Base-by-base conservation (phyloP, 2,888 invertebrate species). In the Aquatica leii region DNA sequence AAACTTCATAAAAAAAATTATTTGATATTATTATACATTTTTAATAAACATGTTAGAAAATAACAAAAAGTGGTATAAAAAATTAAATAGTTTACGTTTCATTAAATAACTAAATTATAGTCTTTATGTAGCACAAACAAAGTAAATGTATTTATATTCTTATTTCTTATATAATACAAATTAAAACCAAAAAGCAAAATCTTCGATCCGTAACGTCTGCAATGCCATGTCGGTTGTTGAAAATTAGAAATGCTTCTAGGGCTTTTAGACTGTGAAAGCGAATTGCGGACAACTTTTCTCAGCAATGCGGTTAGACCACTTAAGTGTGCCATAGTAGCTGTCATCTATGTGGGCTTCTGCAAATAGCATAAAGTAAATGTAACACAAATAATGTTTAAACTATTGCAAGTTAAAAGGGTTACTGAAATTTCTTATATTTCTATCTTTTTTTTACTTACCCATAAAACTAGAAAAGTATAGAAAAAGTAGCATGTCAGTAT, bases 241-340 rank as follows among this genome's bases (percentile, higher is more conserved):
- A 43, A 18, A 46, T 46, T 17, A 46, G 46, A 40, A 59, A 52
- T 41, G 17, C 52, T 59, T 41, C 17, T 31, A 43, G 59, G 59
- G 59, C 59, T 59, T 59, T 59, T 59, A 59, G 59, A 52, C 18
- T 40, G 51, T 52, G 34, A 59, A 59, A 59, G 57, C 57, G 57
- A 50, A 51, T 51, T 59, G 51, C 52, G 59, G 59, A 34, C 34
- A 51, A 46, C 59, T 59, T 59, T 50, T 59, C 52, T 43, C 59
- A 18, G 59, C 51, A 46, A 21, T 59, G 59, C 51, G 59, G 59
- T 35, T 51, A 56, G 34, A 21, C 52, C 59, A 57, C 57, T 57
- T 57, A 35, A 57, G 57, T 40, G 57, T 57, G 49, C 57, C 12
- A 20, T 52, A 59, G 31, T 59, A 59, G 46, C 59, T 58, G 52